Percentiles rank a stretch among this genome's conserved stretches.
These are phyloP conservation scores for Boloria euphrosyne DNA, from an alignment of 2,888 invertebrate genomes.

Conservation along the genomic window DNA sequence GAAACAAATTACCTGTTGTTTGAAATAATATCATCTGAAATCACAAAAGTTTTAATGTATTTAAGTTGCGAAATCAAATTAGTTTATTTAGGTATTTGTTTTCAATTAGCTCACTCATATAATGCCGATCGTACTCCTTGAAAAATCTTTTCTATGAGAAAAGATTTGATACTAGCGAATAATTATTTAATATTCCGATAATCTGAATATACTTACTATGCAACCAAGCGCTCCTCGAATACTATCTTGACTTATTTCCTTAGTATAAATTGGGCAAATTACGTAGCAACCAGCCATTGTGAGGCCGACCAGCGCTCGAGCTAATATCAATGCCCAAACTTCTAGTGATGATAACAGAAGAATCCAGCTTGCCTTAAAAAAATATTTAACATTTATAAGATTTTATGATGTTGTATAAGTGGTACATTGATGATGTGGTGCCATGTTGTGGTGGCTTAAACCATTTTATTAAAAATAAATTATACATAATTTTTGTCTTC, in stretches of 20 bases:
- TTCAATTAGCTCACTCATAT: too few species aligned
- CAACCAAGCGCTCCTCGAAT: conserved; percentile 82
- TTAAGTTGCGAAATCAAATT: too few species aligned
- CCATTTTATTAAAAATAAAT: not conserved
- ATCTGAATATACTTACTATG: conserved; percentile 60
- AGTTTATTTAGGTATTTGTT: too few species aligned
- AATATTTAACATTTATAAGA: not conserved
- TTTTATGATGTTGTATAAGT: not conserved
- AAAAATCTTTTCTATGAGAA: too few species aligned
- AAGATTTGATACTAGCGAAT: too few species aligned
- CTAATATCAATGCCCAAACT: conserved; percentile 61
- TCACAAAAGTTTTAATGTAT: too few species aligned
- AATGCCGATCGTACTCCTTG: too few species aligned
- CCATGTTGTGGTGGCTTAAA: too few species aligned
- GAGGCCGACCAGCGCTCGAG: conserved; percentile 59
- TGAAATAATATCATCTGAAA: conserved; percentile 64
- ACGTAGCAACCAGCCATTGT: conserved; percentile 64
- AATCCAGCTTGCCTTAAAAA: conserved; percentile 51
- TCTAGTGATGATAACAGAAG: conserved; percentile 58
- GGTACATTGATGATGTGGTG: too few species aligned
- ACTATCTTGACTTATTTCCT: conserved; percentile 81
- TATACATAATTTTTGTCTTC: too few species aligned
- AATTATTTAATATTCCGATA: too few species aligned
- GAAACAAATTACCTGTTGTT: conserved; percentile 76
- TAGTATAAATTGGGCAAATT: conserved; percentile 74